Conservation (phyloP, 2,113 vertebrate species). For the Saimiri boliviensis region DNA sequence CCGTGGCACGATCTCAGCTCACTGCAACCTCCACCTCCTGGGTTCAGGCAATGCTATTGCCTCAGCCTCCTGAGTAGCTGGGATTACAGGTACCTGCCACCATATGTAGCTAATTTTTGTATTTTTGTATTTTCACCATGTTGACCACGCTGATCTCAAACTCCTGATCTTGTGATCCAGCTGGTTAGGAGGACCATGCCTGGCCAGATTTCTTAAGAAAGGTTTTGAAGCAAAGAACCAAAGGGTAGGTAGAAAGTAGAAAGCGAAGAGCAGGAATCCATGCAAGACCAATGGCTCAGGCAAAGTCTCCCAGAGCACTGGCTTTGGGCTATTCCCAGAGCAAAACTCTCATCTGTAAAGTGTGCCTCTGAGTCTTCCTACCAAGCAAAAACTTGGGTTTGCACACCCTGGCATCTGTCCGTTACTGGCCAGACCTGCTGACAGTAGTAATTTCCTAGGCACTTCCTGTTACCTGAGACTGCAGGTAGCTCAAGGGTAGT, state of each 20-base stretch:
- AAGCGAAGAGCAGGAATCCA: not conserved
- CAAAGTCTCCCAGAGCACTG: accelerated
- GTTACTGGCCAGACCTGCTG: not conserved
- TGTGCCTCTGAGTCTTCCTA: not conserved
- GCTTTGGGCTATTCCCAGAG: no score
- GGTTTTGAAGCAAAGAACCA: not conserved
- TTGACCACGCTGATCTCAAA: no score
- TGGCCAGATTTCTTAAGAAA: not conserved
- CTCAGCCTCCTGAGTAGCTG: no score
- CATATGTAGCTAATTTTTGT: no score
- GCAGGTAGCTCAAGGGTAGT: not conserved
- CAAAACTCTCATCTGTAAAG: not conserved
- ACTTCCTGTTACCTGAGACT: not conserved
- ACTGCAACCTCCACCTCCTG: no score
- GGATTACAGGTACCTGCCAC: no score
- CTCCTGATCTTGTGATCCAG: no score
- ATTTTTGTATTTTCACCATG: no score
- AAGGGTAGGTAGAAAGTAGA: not conserved
- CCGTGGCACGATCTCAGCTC: no score
- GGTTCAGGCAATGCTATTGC: no score
- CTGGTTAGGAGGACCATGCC: no score
- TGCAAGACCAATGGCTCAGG: not conserved
- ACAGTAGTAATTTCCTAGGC: not conserved
- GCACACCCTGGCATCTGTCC: not conserved
- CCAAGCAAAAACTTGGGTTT: not conserved